A percentile compares a stretch with the other conserved stretches of the same genome.
These are phyloP conservation scores for Scaptodrosophila latifasciaeformis DNA, from an alignment of 2,888 invertebrate species.

Conservation along the genomic window DNA sequence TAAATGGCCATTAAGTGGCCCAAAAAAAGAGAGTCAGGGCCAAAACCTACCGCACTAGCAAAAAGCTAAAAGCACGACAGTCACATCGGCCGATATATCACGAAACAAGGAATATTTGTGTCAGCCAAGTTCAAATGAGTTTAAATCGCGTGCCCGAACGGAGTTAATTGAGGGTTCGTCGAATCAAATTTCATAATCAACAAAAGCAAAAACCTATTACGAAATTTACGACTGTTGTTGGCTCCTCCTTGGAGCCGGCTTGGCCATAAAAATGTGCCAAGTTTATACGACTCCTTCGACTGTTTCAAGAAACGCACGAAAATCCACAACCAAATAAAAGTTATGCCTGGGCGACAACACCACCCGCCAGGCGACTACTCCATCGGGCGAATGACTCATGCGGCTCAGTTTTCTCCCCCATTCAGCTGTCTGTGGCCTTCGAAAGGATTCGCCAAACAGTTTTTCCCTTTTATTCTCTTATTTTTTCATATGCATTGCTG, in stretches of 20 bases:
- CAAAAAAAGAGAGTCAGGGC: too few relatives aligned
- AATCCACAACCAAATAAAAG: neutral
- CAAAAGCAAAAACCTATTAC: constrained; percentile 29
- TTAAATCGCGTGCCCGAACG: constrained; percentile 48
- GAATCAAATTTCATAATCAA: constrained; percentile 62
- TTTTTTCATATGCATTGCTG: too few relatives aligned
- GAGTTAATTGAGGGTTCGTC: constrained; percentile 54
- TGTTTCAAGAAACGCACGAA: neutral
- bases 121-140: constrained; percentile 20
- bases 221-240: constrained; percentile 30
- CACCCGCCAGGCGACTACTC: too few relatives aligned
- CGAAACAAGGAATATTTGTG: too few relatives aligned
- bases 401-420: neutral
- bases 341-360: neutral
- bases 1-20: too few relatives aligned
- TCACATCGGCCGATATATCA: constrained; percentile 22
- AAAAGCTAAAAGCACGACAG: too few relatives aligned
- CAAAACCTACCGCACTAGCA: too few relatives aligned
- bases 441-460: neutral
- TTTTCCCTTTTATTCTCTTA: constrained; percentile 15
- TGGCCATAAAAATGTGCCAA: constrained; percentile 8
- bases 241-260: constrained; percentile 16
- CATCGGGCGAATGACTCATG: neutral
- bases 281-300: too few relatives aligned
- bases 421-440: neutral